Base-by-base conservation (phyloP, 92 coral and sea anemone species). In the Bergia puertoricense region DNA sequence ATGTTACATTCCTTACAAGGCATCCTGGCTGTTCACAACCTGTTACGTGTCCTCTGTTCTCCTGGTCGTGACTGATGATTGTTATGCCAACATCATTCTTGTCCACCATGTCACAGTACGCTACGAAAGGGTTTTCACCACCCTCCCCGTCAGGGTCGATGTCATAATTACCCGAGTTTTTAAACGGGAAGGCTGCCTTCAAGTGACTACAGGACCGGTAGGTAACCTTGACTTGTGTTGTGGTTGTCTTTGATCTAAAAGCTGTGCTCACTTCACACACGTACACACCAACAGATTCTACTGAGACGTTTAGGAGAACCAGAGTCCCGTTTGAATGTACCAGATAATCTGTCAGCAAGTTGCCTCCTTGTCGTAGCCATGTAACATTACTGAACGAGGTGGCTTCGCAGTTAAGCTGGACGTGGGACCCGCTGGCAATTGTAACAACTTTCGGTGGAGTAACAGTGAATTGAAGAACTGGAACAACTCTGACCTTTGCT, bases 11-110 rank as follows among this genome's bases (percentile, higher is more conserved):
- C 54, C 8, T 48, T 48, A 4, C 8, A 48, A 48, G 8, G 54
- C 54, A 48, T 48, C 54, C 6, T 48, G 54, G 5, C 4, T 4
- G 5, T 10, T 36, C n/a, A 82, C 45, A 82, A 59, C 74, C 86
- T 5, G 48, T 51, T 41, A 82, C 86, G 10, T 2, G 36, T 62
- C 72, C 56, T 57, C 86, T 56, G 39, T 36, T 22, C 45, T 82
- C 86, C 65, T 73, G 48, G 44, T 82, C 75, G 75, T 82, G 86
- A 37, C 86, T 75, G 16, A 82, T 82, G 51, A 18, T 43, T 82
- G 86, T 82, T 73, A 48, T 8, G 54, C 54, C 54, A 48, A 48
- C 54, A 48, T 8, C 54, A 8, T 48, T 8, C 8, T 48, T 82
- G 40, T 71, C 65, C 18, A 75, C 69, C 86, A 82, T 82, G 16